phyloP scores from a whole-genome alignment of 1,140 invertebrate genomes.

The Phocides pigmalion region DNA sequence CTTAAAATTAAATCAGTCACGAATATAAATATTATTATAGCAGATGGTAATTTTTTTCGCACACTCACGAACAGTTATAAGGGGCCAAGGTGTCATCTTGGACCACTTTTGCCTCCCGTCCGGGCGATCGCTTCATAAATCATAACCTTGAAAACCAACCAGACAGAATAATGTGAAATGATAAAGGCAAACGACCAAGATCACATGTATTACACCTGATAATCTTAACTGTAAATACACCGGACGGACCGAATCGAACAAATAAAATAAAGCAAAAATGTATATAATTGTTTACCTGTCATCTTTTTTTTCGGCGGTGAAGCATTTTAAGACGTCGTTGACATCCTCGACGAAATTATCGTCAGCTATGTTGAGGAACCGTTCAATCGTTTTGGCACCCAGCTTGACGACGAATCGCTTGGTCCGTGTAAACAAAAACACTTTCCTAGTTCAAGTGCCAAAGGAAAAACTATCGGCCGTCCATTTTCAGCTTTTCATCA shows the following conservation, averaged over 20 bases:
- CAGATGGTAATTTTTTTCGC: not conserved
- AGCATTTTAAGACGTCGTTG: constrained; percentile 81
- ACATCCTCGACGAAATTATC: constrained; percentile 80
- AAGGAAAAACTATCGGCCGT: constrained; percentile 65
- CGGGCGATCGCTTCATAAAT: constrained; percentile 58
- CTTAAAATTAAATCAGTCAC: not conserved
- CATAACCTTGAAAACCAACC: constrained; percentile 69
- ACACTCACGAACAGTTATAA: too few relatives aligned
- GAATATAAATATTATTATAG: not conserved
- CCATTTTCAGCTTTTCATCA: constrained; percentile 74
- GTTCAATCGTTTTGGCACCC: constrained; percentile 81
- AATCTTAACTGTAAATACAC: constrained; percentile 15
- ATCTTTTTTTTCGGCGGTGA: constrained; percentile 71
- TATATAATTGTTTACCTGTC: constrained; percentile 78
- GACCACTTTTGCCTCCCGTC: constrained; percentile 44
- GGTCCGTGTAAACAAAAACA: constrained; percentile 59
- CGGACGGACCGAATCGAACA: constrained; percentile 23
- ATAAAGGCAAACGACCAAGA: not conserved
- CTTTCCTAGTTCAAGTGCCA: constrained; percentile 63
- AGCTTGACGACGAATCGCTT: constrained; percentile 71
- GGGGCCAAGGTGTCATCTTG: constrained; percentile 60
- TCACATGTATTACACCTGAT: not conserved
- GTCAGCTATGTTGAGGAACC: constrained; percentile 76
- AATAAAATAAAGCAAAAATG: constrained; percentile 43
- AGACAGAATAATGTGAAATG: constrained; percentile 19